Base-by-base conservation (phyloP, 2,888 invertebrate species). In the Neocrepidodera transversa region DNA sequence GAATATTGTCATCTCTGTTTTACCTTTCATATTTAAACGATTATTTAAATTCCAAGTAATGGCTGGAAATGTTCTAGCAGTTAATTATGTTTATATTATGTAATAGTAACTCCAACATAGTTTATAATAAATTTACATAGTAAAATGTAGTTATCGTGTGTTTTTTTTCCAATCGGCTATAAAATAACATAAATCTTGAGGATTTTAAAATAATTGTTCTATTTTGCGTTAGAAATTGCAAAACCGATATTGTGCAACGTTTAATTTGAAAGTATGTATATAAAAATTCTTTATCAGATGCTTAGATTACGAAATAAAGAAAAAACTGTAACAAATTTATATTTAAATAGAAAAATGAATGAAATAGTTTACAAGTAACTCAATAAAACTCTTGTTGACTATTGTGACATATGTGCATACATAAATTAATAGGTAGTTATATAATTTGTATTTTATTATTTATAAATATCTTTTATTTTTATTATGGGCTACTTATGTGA, bases 41-140 rank as follows among this genome's bases (percentile, higher is more conserved):
- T 36, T 52, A 52, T 52, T 52, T 42, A 42, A 52, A 40, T 52
- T 52, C 11, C 26, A 42, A 18, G 20, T 28, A 53, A 38, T 53
- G 23, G 43, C 26, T 53, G 8, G 43, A 54, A 54, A 35, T 45
- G 23, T 45, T 45, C 45, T 42, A 54, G 23, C 20, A 54, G 45
- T 30, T 54, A 54, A 54, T 54, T 54, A 54, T 43, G 47, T 54
- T 54, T 54, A 54, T 35, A 43, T 54, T 54, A 54, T 54, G 35
- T 54, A 54, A 54, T 54, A 54, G 45, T 54, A 35, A 45, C 20
- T 32, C 54, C 32, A 35, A 45, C 45, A 52, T 30, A 26, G 42
- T 54, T 54, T 54, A 45, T 54, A 54, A 54, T 54, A 43, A 54
- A 54, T 54, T 54, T 45, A 23, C 45, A 54, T 54, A 45, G 20